A percentile compares a stretch with the other conserved stretches of the same genome.
These are phyloP conservation scores for Trachelus tabidus DNA, from an alignment of 2,888 invertebrate genomes.

Conservation along the genomic window DNA sequence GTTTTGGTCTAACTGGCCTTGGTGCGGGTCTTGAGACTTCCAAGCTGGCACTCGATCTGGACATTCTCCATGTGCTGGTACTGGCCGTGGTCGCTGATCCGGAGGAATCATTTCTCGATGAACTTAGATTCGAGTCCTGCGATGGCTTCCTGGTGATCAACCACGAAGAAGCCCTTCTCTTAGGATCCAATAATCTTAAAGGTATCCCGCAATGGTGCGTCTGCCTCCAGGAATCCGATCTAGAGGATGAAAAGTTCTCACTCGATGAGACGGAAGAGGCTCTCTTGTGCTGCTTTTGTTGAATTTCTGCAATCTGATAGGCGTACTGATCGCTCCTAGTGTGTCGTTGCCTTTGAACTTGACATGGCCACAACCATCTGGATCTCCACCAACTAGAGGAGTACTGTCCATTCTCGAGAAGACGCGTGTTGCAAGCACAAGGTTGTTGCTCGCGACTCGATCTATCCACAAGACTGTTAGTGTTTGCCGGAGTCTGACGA, in stretches of 20 bases:
- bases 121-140: conserved; percentile 91
- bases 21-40: conserved; percentile 59
- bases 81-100: conserved; percentile 90
- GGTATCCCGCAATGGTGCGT: conserved; percentile 82
- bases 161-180: conserved; percentile 88
- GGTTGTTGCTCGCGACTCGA: conserved; percentile 79
- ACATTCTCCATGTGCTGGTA: conserved; percentile 90
- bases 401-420: conserved; percentile 67
- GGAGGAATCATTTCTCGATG: conserved; percentile 91
- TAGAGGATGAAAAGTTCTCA: conserved; percentile 89
- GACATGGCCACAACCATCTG: conserved; percentile 68
- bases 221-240: conserved; percentile 89
- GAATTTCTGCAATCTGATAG: conserved; percentile 81
- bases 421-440: conserved; percentile 72
- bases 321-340: conserved; percentile 75
- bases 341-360: conserved; percentile 64
- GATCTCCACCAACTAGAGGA: conserved; percentile 46
- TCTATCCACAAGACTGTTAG: conserved; percentile 84
- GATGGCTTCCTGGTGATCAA: conserved; percentile 91
- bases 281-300: conserved; percentile 80
- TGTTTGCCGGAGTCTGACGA: conserved; percentile 87
- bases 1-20: conserved; percentile 69
- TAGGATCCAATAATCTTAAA: conserved; percentile 77
- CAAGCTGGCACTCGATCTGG: conserved; percentile 83
- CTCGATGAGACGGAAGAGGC: conserved; percentile 88